phyloP scores from a whole-genome alignment of 2,888 invertebrate species.

The Crematogaster levior region DNA sequence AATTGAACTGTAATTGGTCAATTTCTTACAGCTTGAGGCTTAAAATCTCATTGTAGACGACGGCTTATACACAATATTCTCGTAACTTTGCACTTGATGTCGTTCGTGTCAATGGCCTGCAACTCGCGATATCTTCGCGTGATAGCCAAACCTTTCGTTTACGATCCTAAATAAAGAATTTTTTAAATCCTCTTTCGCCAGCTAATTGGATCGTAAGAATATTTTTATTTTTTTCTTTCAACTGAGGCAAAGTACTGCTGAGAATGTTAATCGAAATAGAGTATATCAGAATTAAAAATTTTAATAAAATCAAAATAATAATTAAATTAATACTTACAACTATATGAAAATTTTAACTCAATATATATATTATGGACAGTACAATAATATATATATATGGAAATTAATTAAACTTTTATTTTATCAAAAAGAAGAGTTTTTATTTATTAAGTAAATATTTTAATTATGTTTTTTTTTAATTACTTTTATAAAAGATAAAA shows the following conservation, averaged over 20 bases:
- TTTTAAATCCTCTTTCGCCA: not conserved
- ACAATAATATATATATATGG: not conserved
- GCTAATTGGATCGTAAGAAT: not conserved
- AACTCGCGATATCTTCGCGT: constrained; percentile 20
- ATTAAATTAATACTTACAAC: not conserved
- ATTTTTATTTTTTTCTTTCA: not conserved
- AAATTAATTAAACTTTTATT: not conserved
- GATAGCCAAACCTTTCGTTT: constrained; percentile 7
- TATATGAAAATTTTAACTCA: not conserved
- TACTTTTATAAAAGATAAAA: not conserved
- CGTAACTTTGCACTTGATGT: constrained; percentile 42
- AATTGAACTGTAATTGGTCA: no score
- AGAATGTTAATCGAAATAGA: not conserved
- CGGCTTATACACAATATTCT: constrained; percentile 28
- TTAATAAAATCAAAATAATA: not conserved
- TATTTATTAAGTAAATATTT: not conserved
- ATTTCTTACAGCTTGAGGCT: no score
- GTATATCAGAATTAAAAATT: not conserved
- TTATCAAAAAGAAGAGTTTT: not conserved
- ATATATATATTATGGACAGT: no score
- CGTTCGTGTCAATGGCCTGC: constrained; percentile 29
- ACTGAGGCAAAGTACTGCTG: no score
- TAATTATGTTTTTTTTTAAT: not conserved
- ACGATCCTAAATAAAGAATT: constrained; percentile 23
- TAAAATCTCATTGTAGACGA: no score